Evolutionary conservation across 2,113 vertebrate genomes (phyloP).

Genomic region (Raja brachyura): DNA sequence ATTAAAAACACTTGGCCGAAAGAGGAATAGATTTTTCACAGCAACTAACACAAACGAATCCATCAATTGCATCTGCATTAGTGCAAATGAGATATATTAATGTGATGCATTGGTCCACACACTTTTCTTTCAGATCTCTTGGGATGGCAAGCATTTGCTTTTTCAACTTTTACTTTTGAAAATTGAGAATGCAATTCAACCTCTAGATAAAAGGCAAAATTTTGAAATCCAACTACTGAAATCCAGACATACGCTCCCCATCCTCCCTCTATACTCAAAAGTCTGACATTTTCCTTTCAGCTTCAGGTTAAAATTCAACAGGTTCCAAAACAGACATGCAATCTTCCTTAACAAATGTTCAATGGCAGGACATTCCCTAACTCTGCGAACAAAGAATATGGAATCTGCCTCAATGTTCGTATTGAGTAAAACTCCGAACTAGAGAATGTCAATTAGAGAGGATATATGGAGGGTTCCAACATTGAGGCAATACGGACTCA

Average conservation of each 20-base stretch:
- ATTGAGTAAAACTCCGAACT: neutral
- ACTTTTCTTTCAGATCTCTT: neutral
- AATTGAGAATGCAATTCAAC: neutral
- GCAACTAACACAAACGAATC: neutral
- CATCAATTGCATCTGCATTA: neutral
- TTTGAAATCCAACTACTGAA: neutral
- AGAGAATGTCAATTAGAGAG: too few species aligned
- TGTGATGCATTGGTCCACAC: neutral
- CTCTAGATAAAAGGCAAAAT: neutral
- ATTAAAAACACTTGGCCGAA: neutral
- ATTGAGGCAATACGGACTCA: too few species aligned
- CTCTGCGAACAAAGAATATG: neutral
- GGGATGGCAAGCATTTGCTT: neutral
- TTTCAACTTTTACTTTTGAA: neutral
- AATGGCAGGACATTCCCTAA: neutral
- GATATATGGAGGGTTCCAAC: too few species aligned
- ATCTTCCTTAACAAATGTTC: neutral
- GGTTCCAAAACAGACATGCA: neutral
- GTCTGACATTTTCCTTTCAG: neutral
- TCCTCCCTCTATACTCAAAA: neutral
- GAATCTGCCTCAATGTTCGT: neutral
- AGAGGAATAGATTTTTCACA: neutral
- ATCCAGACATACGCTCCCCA: neutral
- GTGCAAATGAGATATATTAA: neutral
- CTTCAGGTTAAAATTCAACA: neutral